These are phyloP conservation scores for Tenualosa thibaudeaui DNA, from an alignment of 2,797 vertebrate genomes.

Conservation along the genomic window DNA sequence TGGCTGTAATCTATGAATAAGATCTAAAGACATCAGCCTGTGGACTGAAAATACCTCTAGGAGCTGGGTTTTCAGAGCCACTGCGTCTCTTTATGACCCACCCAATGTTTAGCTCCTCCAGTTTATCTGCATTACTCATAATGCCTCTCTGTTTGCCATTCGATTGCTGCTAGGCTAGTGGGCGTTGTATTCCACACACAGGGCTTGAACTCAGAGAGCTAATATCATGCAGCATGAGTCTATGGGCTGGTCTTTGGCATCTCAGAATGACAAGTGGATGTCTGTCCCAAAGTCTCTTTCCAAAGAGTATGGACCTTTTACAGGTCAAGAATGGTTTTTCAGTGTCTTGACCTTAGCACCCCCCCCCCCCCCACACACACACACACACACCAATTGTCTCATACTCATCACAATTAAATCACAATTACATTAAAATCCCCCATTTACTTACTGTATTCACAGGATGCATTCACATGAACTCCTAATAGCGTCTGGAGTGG, in stretches of 20 bases:
- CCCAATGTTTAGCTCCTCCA: background rate
- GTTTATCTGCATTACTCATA: slow-evolving; percentile 6
- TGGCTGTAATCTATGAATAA: background rate
- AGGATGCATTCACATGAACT: background rate
- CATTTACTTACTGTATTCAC: background rate
- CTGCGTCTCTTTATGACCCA: background rate
- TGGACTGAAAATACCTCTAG: background rate
- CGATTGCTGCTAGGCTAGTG: background rate
- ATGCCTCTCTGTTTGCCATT: background rate
- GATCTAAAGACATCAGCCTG: background rate
- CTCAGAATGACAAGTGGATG: background rate
- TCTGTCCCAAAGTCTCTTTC: background rate
- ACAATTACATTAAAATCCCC: background rate
- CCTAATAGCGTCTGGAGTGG: background rate
- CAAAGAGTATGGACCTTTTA: background rate
- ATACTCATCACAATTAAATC: background rate
- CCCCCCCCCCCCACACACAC: background rate
- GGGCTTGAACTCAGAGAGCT: background rate
- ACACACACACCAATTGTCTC: background rate
- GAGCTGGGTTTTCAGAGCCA: background rate
- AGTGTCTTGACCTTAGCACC: background rate
- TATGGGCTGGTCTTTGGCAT: background rate
- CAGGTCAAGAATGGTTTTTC: background rate
- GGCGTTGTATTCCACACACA: background rate
- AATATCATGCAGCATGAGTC: background rate